These are phyloP conservation scores for Spongia lamella DNA, from an alignment of 37 sponge, comb jelly and placozoan species.

Conservation along the genomic window DNA sequence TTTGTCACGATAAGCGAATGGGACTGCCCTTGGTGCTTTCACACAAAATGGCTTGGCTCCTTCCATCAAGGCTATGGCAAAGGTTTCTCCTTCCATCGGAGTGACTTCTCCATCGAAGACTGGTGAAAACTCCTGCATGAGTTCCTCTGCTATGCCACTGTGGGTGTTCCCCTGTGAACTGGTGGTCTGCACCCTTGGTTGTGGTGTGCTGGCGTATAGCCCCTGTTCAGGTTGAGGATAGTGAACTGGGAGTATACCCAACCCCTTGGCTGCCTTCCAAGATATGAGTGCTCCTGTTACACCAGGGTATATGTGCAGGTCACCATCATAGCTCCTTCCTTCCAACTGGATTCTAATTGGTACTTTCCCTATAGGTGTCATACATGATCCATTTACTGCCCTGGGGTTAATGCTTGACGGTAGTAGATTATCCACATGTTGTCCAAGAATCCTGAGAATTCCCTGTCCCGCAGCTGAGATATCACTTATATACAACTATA, in stretches of 20 bases:
- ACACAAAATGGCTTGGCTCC: too few species aligned
- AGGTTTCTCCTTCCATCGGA: too few species aligned
- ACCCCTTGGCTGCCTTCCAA: slow-evolving; percentile 28
- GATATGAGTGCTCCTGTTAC: slow-evolving; percentile 21
- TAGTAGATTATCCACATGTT: not conserved
- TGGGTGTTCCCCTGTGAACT: too few species aligned
- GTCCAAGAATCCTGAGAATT: not conserved
- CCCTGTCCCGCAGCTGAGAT: not conserved
- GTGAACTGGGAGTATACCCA: slow-evolving; percentile 21
- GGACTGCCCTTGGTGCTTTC: too few species aligned
- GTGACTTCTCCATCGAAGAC: too few species aligned
- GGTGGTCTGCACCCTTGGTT: too few species aligned
- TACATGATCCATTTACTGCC: not conserved
- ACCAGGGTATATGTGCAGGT: slow-evolving; percentile 32
- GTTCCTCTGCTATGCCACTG: too few species aligned
- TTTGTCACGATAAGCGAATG: too few species aligned
- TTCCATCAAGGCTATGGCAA: too few species aligned
- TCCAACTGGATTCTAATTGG: slow-evolving; percentile 13
- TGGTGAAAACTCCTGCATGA: too few species aligned
- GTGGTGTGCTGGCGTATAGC: too few species aligned
- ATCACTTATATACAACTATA: too few species aligned
- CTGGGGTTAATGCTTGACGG: not conserved
- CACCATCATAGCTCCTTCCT: not conserved
- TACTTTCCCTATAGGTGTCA: not conserved
- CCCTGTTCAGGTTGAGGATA: slow-evolving; percentile 30